These are phyloP conservation scores for Pipra filicauda DNA, from an alignment of 2,113 vertebrate species.

Conservation along the genomic window DNA sequence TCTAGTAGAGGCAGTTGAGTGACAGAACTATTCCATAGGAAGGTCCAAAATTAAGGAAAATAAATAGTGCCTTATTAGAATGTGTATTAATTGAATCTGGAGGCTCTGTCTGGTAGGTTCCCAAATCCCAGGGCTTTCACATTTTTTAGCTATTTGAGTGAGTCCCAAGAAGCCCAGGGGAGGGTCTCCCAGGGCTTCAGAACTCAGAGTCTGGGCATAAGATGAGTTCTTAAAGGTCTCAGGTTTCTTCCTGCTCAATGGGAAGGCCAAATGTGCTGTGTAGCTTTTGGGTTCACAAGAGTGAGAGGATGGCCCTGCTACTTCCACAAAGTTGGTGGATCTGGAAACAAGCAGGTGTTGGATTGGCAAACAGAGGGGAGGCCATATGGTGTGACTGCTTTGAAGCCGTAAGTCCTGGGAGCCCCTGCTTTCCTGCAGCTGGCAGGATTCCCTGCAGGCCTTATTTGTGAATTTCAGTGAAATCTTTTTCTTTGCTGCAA, in stretches of 20 bases:
- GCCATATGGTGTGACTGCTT: background rate
- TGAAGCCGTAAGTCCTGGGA: background rate
- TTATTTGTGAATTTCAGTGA: background rate
- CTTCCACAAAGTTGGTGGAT: background rate
- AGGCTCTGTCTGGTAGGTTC: background rate
- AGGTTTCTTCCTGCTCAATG: background rate
- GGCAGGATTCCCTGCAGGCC: background rate
- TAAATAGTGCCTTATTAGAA: background rate
- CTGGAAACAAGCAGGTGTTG: background rate
- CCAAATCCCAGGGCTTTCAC: background rate
- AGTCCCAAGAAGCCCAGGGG: accelerated
- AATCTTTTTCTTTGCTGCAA: background rate
- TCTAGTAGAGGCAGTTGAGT: background rate
- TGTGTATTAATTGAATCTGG: background rate
- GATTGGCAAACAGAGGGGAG: accelerated
- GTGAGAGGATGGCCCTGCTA: background rate
- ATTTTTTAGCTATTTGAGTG: background rate
- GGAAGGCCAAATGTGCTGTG: background rate
- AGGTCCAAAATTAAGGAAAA: background rate
- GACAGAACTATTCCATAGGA: background rate
- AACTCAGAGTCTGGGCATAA: background rate
- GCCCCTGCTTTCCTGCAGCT: background rate
- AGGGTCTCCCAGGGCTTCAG: background rate
- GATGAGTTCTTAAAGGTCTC: background rate
- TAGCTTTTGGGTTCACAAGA: background rate